These are phyloP conservation scores for Ellobius talpinus DNA, from an alignment of 2,113 vertebrate species.

Conservation along the genomic window DNA sequence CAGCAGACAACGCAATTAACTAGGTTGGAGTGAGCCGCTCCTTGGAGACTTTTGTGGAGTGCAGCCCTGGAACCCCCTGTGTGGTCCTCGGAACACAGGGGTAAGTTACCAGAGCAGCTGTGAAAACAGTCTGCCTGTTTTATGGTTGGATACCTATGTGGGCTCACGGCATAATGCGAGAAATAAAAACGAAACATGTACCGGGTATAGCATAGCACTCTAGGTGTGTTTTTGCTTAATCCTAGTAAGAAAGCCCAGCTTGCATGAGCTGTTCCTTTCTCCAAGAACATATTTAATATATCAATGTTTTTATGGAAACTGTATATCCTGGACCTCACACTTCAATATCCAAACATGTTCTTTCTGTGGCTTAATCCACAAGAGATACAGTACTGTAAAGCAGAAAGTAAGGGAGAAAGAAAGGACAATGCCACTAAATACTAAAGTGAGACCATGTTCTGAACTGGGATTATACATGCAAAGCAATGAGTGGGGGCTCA, in stretches of 20 bases:
- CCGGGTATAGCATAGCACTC: conserved; percentile 69
- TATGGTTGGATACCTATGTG: conserved; percentile 86
- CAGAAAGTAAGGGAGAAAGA: background rate
- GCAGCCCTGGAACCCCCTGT: conserved; percentile 73
- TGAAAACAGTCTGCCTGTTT: conserved; percentile 86
- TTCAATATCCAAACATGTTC: conserved; percentile 26
- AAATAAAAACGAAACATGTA: conserved; percentile 80
- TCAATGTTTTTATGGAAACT: conserved; percentile 45
- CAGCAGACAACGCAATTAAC: background rate
- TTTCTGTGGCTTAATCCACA: conserved; percentile 44
- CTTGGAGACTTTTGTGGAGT: conserved; percentile 58
- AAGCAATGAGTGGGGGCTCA: background rate
- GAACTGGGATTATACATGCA: background rate
- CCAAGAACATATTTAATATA: conserved; percentile 66
- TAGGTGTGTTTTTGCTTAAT: conserved; percentile 64
- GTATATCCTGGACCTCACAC: background rate
- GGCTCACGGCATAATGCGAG: conserved; percentile 79
- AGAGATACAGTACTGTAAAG: conserved; percentile 1
- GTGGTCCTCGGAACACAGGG: conserved; percentile 85
- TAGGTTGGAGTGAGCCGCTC: conserved; percentile 36
- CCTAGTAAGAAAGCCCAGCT: conserved; percentile 73
- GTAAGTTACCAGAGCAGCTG: conserved; percentile 83
- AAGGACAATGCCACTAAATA: background rate
- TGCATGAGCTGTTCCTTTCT: conserved; percentile 65
- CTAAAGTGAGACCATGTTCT: background rate